phyloP scores from a whole-genome alignment of 2,888 invertebrate species.

The Fragum whitleyi region DNA sequence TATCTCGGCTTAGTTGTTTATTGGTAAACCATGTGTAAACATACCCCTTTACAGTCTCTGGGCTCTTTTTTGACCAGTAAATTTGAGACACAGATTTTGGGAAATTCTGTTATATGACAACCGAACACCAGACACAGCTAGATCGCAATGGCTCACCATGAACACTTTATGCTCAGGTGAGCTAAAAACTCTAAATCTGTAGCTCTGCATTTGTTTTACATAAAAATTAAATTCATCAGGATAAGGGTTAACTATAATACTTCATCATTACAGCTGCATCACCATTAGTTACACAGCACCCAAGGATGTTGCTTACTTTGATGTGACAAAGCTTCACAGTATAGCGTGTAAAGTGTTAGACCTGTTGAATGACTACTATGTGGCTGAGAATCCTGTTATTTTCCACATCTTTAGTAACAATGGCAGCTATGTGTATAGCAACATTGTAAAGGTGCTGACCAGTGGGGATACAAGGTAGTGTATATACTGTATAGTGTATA shows the following conservation, averaged over 20 bases:
- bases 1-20: too few relatives aligned
- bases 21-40: too few relatives aligned
- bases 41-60: too few relatives aligned
- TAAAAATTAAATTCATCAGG: too few relatives aligned
- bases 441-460: conserved; percentile 88
- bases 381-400: conserved; percentile 90
- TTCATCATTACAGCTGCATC: conserved; percentile 87
- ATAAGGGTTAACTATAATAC: neutral
- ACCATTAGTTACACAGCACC: conserved; percentile 91
- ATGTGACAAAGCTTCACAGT: conserved; percentile 87
- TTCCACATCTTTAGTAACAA: conserved; percentile 92
- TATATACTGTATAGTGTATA: conserved; percentile 86
- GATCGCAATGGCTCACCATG: too few relatives aligned
- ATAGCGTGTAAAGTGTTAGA: conserved; percentile 89
- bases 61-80: too few relatives aligned
- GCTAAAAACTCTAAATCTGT: too few relatives aligned
- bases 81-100: too few relatives aligned
- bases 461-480: conserved; percentile 57
- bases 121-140: too few relatives aligned
- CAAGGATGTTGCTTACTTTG: conserved; percentile 89
- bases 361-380: conserved; percentile 89
- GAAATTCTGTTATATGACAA: too few relatives aligned
- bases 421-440: conserved; percentile 90
- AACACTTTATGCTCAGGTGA: too few relatives aligned
- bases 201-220: too few relatives aligned